Conservation (phyloP, 2,113 vertebrate genomes). For the Psophia crepitans region DNA sequence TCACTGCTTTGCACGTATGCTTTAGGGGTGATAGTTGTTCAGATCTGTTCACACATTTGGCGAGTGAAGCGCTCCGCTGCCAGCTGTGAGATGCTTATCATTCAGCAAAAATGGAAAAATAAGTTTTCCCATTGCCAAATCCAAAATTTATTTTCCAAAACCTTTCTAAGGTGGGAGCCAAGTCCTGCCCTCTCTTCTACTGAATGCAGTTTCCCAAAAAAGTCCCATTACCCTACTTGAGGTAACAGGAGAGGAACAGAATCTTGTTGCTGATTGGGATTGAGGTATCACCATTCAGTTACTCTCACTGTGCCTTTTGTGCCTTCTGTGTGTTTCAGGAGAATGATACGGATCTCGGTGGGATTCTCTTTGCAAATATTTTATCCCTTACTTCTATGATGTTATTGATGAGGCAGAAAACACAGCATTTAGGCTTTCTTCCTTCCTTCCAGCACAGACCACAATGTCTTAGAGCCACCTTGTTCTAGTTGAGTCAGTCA, state of each 20-base stretch:
- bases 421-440: not conserved
- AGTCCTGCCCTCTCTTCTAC: not conserved
- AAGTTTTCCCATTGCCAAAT: not conserved
- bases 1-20: not conserved
- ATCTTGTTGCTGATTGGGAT: not conserved
- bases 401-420: not conserved
- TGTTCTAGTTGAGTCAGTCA: not conserved
- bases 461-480: not conserved
- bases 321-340: not conserved
- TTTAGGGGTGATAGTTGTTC: not conserved
- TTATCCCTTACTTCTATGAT: not conserved
- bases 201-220: not conserved
- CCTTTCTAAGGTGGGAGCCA: not conserved
- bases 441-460: not conserved
- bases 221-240: not conserved
- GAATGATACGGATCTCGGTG: not conserved
- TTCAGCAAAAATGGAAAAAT: not conserved
- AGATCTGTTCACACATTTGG: not conserved
- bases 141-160: not conserved
- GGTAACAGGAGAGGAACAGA: not conserved
- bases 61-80: not conserved
- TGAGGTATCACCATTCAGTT: not conserved
- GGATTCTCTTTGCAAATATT: not conserved
- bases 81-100: not conserved
- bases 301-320: not conserved